These are phyloP conservation scores for Tetragnatha montana DNA, from an alignment of 2,888 invertebrate genomes.

Conservation along the genomic window DNA sequence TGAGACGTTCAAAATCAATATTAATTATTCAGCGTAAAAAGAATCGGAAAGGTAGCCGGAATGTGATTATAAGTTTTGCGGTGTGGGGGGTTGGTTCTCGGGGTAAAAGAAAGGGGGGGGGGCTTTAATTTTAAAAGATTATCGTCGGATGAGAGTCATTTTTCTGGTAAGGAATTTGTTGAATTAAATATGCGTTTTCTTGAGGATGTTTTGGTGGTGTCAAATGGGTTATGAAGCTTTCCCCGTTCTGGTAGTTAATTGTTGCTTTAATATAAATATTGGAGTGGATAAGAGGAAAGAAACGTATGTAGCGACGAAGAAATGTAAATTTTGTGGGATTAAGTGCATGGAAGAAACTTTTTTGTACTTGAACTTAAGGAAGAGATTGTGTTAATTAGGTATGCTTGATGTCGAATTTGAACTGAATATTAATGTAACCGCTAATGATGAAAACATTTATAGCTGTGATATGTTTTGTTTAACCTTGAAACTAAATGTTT, in stretches of 20 bases:
- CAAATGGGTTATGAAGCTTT: not conserved
- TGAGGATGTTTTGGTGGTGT: not conserved
- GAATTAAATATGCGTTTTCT: not conserved
- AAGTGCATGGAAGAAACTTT: no score
- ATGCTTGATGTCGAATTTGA: no score
- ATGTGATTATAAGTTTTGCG: constrained; percentile 64
- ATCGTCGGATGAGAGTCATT: constrained; percentile 1
- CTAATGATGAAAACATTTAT: no score
- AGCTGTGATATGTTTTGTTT: no score
- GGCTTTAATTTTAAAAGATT: constrained; percentile 48
- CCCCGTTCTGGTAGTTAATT: not conserved
- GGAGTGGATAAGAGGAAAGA: no score
- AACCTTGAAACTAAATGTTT: no score
- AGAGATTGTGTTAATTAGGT: no score
- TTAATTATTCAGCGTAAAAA: constrained; percentile 59
- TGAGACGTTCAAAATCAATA: constrained; percentile 49
- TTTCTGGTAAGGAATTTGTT: constrained; percentile 15
- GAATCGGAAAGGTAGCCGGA: constrained; percentile 52
- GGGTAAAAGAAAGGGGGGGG: constrained; percentile 12
- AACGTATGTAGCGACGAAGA: no score
- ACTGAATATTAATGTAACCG: no score
- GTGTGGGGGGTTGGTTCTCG: not conserved
- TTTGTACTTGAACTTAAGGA: no score
- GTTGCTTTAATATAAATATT: not conserved
- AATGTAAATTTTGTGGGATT: no score